These are phyloP conservation scores for Neomonachus schauinslandi DNA, from an alignment of 2,113 vertebrate genomes.

Conservation along the genomic window DNA sequence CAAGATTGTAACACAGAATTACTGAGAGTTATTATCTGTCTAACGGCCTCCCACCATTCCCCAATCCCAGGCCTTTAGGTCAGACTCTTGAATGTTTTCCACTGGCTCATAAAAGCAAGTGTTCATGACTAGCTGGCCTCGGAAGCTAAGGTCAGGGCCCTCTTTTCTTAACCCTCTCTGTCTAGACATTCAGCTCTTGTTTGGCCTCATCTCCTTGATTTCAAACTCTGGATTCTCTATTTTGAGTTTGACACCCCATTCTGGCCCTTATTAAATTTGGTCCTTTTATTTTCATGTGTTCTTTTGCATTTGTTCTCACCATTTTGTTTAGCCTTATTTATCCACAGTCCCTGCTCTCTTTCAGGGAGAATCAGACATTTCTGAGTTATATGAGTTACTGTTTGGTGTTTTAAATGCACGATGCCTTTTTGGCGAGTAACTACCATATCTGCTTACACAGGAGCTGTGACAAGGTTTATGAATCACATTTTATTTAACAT, in stretches of 20 bases:
- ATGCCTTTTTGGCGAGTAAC: neutral
- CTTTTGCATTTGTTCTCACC: neutral
- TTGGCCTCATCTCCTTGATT: neutral
- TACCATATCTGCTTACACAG: neutral
- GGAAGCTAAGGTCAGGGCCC: neutral
- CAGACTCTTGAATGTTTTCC: neutral
- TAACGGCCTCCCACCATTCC: neutral
- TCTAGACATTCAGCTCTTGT: neutral
- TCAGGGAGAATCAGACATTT: neutral
- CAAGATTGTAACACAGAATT: neutral
- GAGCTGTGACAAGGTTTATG: neutral
- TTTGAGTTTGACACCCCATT: neutral
- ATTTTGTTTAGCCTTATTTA: neutral
- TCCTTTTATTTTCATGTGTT: neutral
- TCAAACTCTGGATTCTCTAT: neutral
- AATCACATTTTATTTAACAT: neutral
- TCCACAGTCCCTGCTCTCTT: neutral
- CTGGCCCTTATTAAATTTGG: neutral
- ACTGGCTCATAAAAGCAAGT: neutral
- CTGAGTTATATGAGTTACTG: neutral
- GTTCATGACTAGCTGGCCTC: neutral
- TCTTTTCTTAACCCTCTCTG: neutral
- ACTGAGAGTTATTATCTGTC: neutral
- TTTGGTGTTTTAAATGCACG: neutral
- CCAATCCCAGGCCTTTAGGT: neutral